phyloP scores from a whole-genome alignment of 2,888 invertebrate species.

The Calameuta idolon region DNA sequence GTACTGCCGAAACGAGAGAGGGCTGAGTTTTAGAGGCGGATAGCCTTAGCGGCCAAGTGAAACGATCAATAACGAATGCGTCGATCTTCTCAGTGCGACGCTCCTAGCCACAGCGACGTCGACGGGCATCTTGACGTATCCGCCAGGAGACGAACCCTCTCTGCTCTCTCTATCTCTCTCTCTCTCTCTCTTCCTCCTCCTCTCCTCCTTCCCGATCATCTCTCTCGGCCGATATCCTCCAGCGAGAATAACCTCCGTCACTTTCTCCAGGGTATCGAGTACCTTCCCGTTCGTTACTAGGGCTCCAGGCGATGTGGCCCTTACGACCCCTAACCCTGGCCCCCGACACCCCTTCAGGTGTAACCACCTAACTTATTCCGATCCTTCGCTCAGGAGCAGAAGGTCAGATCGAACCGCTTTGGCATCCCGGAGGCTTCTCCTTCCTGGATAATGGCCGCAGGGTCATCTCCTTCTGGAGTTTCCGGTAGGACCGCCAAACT shows the following conservation, averaged over 20 bases:
- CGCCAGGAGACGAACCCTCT: neutral
- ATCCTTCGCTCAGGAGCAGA: neutral
- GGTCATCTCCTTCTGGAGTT: neutral
- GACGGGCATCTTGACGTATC: neutral
- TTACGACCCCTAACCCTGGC: neutral
- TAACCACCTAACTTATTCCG: neutral
- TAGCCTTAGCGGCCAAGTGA: constrained; percentile 1
- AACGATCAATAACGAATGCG: constrained; percentile 14
- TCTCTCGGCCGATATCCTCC: neutral
- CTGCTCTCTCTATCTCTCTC: neutral
- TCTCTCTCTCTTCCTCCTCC: neutral
- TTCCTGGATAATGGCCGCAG: neutral
- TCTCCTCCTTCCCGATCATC: neutral
- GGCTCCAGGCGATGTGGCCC: neutral
- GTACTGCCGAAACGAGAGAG: neutral
- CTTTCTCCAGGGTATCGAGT: neutral
- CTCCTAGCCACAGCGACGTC: neutral
- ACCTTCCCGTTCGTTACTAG: neutral
- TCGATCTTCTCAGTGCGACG: constrained; percentile 5
- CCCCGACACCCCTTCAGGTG: neutral
- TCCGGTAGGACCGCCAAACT: neutral
- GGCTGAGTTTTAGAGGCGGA: constrained; percentile 1
- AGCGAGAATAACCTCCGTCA: neutral
- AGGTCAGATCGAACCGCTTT: neutral
- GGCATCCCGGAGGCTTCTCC: neutral